phyloP scores from a whole-genome alignment of 1,140 invertebrate genomes.

The Drosophila ficusphila region DNA sequence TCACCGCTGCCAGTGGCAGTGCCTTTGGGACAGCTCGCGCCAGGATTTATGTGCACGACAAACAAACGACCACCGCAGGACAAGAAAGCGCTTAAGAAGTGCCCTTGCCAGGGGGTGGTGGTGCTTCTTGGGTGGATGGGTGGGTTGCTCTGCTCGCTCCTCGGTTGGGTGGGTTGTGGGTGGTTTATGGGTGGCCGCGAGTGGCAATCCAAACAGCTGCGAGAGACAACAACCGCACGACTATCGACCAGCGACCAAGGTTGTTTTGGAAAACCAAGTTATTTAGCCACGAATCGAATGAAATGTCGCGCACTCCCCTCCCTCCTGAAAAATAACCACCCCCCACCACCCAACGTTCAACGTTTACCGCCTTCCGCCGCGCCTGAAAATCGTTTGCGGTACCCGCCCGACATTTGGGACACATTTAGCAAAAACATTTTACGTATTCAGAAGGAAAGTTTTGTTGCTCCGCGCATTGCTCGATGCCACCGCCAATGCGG shows the following conservation, averaged over 20 bases:
- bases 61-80: conserved; percentile 83
- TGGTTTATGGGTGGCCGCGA: background rate
- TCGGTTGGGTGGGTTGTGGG: background rate
- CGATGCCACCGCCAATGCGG: conserved; percentile 31
- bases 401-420: conserved; percentile 74
- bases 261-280: conserved; percentile 69
- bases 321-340: background rate
- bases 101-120: conserved; percentile 25
- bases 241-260: conserved; percentile 60
- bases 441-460: conserved; percentile 77
- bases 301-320: conserved; percentile 59
- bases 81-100: conserved; percentile 82
- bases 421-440: conserved; percentile 81
- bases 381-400: conserved; percentile 49
- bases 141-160: too few relatives aligned
- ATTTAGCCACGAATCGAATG: conserved; percentile 78
- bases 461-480: conserved; percentile 47
- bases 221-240: conserved; percentile 63
- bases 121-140: background rate
- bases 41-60: conserved; percentile 82
- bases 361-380: background rate
- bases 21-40: conserved; percentile 80
- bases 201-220: conserved; percentile 72
- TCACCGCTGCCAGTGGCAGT: conserved; percentile 75
- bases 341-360: background rate